Conservation (phyloP, 2,797 vertebrate genomes). For the Sus cebifrons region DNA sequence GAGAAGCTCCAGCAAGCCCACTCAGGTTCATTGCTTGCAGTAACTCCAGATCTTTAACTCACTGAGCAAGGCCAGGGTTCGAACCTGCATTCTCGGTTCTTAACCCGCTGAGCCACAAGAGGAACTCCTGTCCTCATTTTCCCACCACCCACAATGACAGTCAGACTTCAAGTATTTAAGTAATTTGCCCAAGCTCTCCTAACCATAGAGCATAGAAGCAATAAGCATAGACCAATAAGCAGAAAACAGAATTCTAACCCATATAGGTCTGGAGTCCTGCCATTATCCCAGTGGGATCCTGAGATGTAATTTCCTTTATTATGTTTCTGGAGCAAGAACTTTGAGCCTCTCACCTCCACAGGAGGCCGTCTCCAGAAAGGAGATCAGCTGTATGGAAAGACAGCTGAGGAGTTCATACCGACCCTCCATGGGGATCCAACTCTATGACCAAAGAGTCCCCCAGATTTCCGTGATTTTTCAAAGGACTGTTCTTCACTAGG, state of each 20-base stretch:
- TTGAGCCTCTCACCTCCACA: neutral
- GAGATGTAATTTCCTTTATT: neutral
- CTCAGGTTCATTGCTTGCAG: neutral
- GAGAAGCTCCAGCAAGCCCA: neutral
- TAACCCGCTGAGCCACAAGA: no score
- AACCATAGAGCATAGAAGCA: neutral
- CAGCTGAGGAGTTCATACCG: neutral
- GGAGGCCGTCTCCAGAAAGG: neutral
- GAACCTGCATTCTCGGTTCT: no score
- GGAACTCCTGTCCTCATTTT: neutral
- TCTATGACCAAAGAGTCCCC: neutral
- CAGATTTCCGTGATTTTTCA: neutral
- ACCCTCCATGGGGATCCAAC: neutral
- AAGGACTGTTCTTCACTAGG: neutral
- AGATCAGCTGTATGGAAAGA: neutral
- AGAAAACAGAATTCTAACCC: conserved; percentile 13
- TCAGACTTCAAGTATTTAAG: neutral
- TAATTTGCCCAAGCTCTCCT: neutral
- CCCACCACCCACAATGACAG: neutral
- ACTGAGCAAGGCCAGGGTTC: no score
- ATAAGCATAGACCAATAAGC: neutral
- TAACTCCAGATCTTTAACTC: no score
- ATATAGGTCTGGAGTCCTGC: neutral
- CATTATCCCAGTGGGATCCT: neutral
- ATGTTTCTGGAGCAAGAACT: neutral